These are phyloP conservation scores for Calypte anna DNA, from an alignment of 2,113 vertebrate species.

Conservation along the genomic window DNA sequence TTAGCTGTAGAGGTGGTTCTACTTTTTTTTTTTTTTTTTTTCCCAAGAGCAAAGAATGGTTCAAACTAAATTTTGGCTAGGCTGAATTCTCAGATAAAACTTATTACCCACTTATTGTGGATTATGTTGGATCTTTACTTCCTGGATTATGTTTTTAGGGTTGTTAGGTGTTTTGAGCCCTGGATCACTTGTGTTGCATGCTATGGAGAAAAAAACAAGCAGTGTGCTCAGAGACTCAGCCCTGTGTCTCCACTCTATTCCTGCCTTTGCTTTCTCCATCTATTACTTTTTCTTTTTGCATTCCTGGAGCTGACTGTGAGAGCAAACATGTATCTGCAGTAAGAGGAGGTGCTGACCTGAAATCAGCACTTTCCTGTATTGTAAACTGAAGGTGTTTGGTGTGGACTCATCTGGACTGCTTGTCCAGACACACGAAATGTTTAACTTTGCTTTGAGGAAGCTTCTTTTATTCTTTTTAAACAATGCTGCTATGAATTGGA, in stretches of 20 bases:
- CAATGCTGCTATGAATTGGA: neutral
- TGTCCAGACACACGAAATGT: neutral
- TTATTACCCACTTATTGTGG: too few species aligned
- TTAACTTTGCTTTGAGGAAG: neutral
- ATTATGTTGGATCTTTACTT: too few species aligned
- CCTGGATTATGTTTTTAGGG: neutral
- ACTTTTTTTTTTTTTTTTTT: neutral
- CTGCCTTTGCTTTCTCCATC: neutral
- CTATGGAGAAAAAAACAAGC: neutral
- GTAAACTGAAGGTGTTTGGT: neutral
- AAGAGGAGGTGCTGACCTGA: neutral
- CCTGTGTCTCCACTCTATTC: neutral
- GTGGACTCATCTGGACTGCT: neutral
- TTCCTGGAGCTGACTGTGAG: neutral
- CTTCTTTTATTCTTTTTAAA: neutral
- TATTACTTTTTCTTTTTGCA: neutral
- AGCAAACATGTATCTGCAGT: neutral
- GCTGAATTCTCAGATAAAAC: neutral
- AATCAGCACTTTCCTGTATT: neutral
- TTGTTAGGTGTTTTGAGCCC: neutral
- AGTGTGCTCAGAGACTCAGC: neutral
- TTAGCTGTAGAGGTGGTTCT: neutral
- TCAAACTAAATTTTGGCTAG: neutral
- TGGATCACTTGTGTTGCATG: neutral
- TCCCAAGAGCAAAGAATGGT: fast-evolving